These are phyloP conservation scores for Tenthredo notha DNA, from an alignment of 2,888 invertebrate genomes.

Conservation along the genomic window DNA sequence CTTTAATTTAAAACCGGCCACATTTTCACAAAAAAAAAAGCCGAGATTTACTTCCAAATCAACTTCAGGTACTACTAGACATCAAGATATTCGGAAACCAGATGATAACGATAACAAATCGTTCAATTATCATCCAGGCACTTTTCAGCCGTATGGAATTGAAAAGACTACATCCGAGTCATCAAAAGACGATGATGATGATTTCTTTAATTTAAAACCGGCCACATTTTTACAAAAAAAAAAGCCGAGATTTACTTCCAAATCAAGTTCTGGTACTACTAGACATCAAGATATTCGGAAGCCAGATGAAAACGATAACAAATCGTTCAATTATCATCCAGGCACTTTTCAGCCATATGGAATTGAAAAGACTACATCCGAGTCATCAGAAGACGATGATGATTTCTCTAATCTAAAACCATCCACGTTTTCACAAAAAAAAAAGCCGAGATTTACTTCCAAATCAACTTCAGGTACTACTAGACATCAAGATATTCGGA, in stretches of 20 bases:
- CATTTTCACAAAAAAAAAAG: neutral
- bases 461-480: neutral
- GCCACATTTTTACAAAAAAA: neutral
- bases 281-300: neutral
- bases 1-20: neutral
- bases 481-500: neutral
- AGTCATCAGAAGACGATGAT: neutral
- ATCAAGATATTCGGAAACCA: neutral
- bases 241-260: neutral
- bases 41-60: neutral
- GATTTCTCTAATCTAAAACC: neutral
- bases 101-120: neutral
- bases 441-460: neutral
- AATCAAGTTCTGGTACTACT: neutral
- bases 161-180: neutral
- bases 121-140: neutral
- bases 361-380: neutral
- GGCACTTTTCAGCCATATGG: too few relatives aligned
- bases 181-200: neutral
- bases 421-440: neutral
- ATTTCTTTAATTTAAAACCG: neutral
- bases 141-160: neutral
- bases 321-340: too few relatives aligned
- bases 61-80: neutral
- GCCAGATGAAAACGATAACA: too few relatives aligned